Evolutionary conservation across 2,113 vertebrate genomes (phyloP).

Genomic region (Anarrhichthys ocellatus): DNA sequence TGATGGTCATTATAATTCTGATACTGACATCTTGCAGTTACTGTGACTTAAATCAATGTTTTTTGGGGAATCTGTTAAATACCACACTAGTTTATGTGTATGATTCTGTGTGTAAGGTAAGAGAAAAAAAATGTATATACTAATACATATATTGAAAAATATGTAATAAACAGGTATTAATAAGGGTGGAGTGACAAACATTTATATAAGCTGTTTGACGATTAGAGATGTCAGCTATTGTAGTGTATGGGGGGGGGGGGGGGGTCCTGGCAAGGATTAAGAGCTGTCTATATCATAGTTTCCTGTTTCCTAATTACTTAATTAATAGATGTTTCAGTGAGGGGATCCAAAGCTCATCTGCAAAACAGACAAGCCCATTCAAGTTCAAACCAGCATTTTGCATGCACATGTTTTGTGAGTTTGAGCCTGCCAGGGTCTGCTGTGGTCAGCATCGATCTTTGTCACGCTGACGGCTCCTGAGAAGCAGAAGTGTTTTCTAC

Average conservation of each 20-base stretch:
- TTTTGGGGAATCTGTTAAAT: not conserved
- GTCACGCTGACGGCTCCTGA: conserved; percentile 9
- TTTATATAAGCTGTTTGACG: not conserved
- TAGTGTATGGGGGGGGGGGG: not conserved
- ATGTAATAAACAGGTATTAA: too few species aligned
- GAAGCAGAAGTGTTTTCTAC: conserved; percentile 21
- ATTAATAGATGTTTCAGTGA: not conserved
- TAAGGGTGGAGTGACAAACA: not conserved
- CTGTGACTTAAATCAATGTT: not conserved
- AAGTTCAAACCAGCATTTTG: not conserved
- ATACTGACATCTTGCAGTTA: not conserved
- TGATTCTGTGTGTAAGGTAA: not conserved
- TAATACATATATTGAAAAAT: too few species aligned
- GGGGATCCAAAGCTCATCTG: not conserved
- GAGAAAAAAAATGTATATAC: not conserved
- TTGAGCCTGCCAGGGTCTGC: not conserved
- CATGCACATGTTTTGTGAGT: not conserved
- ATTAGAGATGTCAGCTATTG: not conserved
- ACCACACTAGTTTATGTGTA: not conserved
- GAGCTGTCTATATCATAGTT: not conserved
- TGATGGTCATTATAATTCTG: not conserved
- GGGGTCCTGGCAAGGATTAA: not conserved
- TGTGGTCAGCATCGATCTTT: not conserved
- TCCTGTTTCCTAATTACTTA: not conserved
- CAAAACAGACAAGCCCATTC: not conserved